These are phyloP conservation scores for Drosophila jambulina DNA, from an alignment of 1,140 invertebrate species.

Conservation along the genomic window DNA sequence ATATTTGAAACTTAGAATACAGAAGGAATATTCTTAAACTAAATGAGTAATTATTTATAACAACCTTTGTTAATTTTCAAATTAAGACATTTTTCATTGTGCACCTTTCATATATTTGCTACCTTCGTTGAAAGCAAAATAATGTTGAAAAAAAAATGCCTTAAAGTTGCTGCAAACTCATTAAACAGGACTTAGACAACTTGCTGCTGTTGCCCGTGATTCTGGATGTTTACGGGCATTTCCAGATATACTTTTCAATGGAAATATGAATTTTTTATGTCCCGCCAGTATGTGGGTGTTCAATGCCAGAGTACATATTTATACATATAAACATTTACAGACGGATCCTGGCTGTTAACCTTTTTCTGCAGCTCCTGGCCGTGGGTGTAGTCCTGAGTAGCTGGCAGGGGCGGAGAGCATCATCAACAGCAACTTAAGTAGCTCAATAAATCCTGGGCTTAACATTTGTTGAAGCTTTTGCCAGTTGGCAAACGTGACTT, in stretches of 20 bases:
- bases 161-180: conserved; percentile 39
- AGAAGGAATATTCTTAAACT: not conserved
- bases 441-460: conserved; percentile 81
- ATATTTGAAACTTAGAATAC: too few relatives aligned
- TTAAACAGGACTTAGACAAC: conserved; percentile 35
- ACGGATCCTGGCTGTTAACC: conserved; percentile 45
- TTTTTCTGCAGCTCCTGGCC: conserved; percentile 32
- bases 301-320: conserved; percentile 1
- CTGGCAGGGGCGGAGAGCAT: conserved; percentile 39
- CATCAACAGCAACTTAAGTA: conserved; percentile 79
- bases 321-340: conserved; percentile 1
- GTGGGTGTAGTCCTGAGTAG: conserved; percentile 19
- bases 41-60: too few relatives aligned
- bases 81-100: not conserved
- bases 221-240: conserved; percentile 27
- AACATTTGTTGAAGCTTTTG: conserved; percentile 77
- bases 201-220: conserved; percentile 10
- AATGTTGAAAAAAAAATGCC: conserved; percentile 3
- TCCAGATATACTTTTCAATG: conserved; percentile 39
- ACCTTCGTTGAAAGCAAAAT: not conserved
- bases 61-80: not conserved
- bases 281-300: conserved; percentile 14
- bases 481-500: conserved; percentile 72
- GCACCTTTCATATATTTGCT: not conserved
- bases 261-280: conserved; percentile 42